Conservation (phyloP, 2,797 vertebrate species). For the Brachyalestes nurse region DNA sequence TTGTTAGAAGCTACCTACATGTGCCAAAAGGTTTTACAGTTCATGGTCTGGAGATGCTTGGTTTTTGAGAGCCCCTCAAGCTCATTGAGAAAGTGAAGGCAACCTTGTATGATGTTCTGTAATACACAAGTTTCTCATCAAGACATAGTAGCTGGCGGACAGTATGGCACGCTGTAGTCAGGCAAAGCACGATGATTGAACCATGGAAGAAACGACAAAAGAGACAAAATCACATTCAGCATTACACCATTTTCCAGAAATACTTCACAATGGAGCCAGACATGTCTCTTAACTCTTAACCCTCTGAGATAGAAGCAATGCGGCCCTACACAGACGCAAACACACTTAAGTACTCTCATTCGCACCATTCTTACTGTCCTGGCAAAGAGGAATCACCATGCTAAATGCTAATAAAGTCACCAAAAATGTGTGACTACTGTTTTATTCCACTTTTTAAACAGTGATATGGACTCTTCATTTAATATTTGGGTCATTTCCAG, state of each 20-base stretch:
- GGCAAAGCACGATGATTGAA: slow-evolving; percentile 30
- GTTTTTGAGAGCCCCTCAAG: slow-evolving; percentile 27
- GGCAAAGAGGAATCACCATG: not conserved
- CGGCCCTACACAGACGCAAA: slow-evolving; percentile 4
- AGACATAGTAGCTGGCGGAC: slow-evolving; percentile 39
- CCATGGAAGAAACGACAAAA: not conserved
- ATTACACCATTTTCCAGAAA: not conserved
- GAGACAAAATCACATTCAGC: not conserved
- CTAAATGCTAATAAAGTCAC: slow-evolving; percentile 6
- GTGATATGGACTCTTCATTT: slow-evolving; percentile 3
- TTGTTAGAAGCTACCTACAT: slow-evolving; percentile 18
- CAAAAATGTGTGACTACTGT: not conserved
- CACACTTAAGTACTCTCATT: slow-evolving; percentile 12
- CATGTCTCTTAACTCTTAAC: not conserved
- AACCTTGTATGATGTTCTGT: not conserved
- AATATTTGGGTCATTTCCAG: slow-evolving; percentile 6
- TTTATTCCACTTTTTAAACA: not conserved
- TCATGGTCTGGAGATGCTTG: slow-evolving; percentile 51
- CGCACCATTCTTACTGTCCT: not conserved
- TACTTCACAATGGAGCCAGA: not conserved
- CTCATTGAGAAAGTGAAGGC: slow-evolving; percentile 9
- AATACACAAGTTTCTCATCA: not conserved
- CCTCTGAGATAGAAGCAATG: not conserved
- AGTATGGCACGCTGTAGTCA: slow-evolving; percentile 59
- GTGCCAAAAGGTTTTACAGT: slow-evolving; percentile 35